These are phyloP conservation scores for Boulengeromyrus knoepffleri DNA, from an alignment of 2,113 vertebrate genomes.

Conservation along the genomic window DNA sequence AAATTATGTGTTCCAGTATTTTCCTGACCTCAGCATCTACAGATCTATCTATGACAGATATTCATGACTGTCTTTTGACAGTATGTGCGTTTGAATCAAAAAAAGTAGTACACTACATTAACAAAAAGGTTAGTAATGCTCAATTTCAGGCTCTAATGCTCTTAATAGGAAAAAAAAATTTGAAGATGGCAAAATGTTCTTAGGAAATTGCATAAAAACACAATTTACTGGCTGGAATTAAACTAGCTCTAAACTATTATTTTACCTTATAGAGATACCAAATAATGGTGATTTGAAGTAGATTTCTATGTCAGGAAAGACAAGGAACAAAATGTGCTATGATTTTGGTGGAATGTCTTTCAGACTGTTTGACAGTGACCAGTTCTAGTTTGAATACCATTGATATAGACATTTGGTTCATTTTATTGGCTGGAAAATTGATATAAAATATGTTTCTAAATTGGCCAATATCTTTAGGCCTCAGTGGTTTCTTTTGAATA, in stretches of 20 bases:
- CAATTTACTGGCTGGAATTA: background rate
- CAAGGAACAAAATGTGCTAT: background rate
- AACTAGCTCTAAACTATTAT: background rate
- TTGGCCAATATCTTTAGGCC: background rate
- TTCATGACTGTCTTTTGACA: background rate
- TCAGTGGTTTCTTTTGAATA: background rate
- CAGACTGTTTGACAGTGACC: background rate
- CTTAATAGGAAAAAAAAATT: background rate
- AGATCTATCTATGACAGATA: background rate
- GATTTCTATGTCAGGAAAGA: background rate
- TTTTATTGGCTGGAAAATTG: background rate
- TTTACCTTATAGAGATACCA: background rate
- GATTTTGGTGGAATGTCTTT: background rate
- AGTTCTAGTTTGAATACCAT: background rate
- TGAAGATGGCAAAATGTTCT: background rate
- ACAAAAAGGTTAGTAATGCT: background rate
- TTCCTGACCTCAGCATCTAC: background rate
- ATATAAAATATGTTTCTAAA: background rate
- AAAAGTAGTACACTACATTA: background rate
- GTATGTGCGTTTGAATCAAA: background rate
- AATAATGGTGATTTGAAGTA: background rate
- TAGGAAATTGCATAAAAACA: background rate
- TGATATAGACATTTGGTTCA: background rate
- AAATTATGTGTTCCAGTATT: background rate
- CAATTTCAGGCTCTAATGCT: background rate